Conservation (phyloP, 2,797 vertebrate genomes). For the Neopelma chrysocephalum region DNA sequence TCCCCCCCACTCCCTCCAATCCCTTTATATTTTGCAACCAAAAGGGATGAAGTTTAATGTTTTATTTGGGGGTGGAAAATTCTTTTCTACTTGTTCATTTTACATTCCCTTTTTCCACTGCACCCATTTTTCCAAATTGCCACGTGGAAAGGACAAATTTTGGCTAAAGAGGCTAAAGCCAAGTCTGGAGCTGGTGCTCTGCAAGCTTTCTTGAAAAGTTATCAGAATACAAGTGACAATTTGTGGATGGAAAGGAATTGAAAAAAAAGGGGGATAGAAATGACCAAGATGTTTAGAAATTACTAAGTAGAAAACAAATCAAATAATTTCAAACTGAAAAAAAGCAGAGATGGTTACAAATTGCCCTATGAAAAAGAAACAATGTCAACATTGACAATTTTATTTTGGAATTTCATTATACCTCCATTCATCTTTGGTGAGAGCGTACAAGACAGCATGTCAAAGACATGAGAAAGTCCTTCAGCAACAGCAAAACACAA, state of each 20-base stretch:
- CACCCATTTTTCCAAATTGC: background rate
- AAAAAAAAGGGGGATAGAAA: background rate
- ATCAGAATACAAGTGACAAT: background rate
- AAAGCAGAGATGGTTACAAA: background rate
- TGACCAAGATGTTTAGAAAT: background rate
- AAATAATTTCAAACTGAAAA: background rate
- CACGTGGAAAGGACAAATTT: background rate
- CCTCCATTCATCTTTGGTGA: background rate
- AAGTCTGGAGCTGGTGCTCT: background rate
- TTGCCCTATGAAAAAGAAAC: background rate
- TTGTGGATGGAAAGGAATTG: background rate
- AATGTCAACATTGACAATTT: background rate
- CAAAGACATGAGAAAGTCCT: conserved; percentile 22
- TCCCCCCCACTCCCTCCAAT: too few species aligned
- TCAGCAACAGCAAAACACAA: conserved; percentile 30
- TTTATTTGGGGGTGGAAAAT: background rate
- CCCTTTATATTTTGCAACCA: background rate
- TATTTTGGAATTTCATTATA: background rate
- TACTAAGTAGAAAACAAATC: background rate
- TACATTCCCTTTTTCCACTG: background rate
- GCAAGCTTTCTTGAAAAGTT: background rate
- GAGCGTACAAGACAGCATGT: background rate
- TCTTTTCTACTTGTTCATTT: background rate
- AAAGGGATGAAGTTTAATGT: background rate
- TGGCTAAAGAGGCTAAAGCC: background rate